phyloP scores from a whole-genome alignment of 1,140 invertebrate species.

The Oryctes rhinoceros region DNA sequence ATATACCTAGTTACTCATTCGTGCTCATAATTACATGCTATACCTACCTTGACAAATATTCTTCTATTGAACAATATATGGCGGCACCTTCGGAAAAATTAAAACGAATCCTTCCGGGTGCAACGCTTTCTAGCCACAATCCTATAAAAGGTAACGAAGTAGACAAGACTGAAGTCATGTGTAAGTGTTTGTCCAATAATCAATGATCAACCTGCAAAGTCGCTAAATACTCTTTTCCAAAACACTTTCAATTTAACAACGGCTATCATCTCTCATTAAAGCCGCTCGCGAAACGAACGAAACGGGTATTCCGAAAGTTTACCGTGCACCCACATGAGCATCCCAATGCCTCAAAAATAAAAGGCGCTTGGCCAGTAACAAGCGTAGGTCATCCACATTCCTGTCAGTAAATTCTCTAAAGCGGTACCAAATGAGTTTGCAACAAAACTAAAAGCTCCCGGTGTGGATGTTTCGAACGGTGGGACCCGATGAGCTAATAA shows the following conservation, averaged over 20 bases:
- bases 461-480: not conserved
- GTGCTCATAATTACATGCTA: too few species aligned
- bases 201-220: not conserved
- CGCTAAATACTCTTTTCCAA: not conserved
- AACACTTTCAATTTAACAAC: not conserved
- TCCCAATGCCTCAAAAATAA: conserved; percentile 33
- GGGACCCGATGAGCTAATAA: conserved; percentile 39
- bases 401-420: conserved; percentile 4
- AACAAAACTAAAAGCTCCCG: conserved; percentile 2
- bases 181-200: conserved; percentile 36
- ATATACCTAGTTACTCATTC: too few species aligned
- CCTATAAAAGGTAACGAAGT: not conserved
- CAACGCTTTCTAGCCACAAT: not conserved
- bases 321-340: not conserved
- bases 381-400: not conserved
- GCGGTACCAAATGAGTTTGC: conserved; percentile 14
- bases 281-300: not conserved
- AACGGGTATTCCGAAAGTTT: not conserved
- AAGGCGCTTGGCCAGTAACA: not conserved
- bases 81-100: not conserved
- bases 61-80: not conserved
- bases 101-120: not conserved
- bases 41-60: too few species aligned
- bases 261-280: not conserved
- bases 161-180: not conserved